A percentile compares a stretch with the other conserved stretches of the same genome.
Evolutionary conservation across 2,113 vertebrate species (phyloP).

Genomic region (Mixornis gularis): DNA sequence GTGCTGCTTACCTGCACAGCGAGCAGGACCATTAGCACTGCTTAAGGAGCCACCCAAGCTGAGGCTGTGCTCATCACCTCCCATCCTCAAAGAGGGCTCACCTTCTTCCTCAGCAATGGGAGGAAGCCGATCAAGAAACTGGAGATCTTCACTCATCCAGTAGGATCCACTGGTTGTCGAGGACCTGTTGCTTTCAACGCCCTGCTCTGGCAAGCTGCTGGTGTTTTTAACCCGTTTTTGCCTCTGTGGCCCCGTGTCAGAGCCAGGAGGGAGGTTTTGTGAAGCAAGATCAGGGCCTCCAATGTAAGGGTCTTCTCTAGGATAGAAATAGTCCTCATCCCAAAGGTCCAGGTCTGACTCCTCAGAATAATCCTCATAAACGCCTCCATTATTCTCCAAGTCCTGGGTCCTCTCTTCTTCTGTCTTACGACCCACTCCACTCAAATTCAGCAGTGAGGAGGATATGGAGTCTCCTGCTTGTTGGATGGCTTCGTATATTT

Average conservation of each 20-base stretch:
- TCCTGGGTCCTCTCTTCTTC: constrained; percentile 40
- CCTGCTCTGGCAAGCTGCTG: background rate
- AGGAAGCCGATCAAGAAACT: constrained; percentile 48
- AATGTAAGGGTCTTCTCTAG: constrained; percentile 22
- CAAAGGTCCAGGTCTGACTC: constrained; percentile 33
- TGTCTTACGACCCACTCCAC: constrained; percentile 49
- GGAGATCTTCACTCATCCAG: constrained; percentile 33
- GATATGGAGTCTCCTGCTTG: constrained; percentile 72
- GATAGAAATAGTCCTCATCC: constrained; percentile 30
- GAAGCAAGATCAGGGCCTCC: background rate
- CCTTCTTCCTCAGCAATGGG: constrained; percentile 74
- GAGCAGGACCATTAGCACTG: constrained; percentile 45
- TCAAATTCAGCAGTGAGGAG: constrained; percentile 61
- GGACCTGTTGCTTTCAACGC: background rate
- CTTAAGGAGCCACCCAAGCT: constrained; percentile 42
- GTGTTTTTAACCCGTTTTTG: background rate
- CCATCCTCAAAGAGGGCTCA: constrained; percentile 43
- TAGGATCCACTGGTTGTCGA: background rate
- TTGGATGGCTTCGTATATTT: constrained; percentile 75
- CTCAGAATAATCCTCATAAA: constrained; percentile 54
- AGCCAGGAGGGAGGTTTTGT: background rate
- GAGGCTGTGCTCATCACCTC: background rate
- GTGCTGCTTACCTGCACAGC: constrained; percentile 67
- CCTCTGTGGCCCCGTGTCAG: background rate
- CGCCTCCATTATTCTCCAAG: constrained; percentile 32